Percentiles rank a stretch among this genome's conserved stretches.
These are phyloP conservation scores for Mycogona germanica DNA, from an alignment of 2,888 invertebrate species.

Conservation along the genomic window DNA sequence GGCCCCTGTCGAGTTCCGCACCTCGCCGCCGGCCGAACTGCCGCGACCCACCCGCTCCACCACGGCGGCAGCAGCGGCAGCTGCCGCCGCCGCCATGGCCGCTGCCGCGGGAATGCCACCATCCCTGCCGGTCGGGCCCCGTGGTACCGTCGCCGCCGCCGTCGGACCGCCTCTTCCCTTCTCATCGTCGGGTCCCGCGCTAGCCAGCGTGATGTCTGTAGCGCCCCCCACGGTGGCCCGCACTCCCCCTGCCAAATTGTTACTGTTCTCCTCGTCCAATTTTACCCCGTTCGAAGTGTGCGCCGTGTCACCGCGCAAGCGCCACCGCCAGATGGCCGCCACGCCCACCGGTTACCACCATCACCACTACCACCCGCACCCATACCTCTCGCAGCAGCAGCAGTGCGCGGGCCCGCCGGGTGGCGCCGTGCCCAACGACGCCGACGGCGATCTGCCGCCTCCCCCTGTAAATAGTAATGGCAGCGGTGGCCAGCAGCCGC, in stretches of 20 bases:
- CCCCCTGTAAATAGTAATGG: background rate
- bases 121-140: background rate
- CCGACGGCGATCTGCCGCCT: background rate
- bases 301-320: constrained; percentile 43
- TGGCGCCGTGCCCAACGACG: too few relatives aligned
- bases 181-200: constrained; percentile 1
- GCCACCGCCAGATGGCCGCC: constrained; percentile 42
- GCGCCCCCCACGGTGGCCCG: constrained; percentile 30
- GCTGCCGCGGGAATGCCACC: too few relatives aligned
- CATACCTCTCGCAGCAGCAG: too few relatives aligned
- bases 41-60: constrained; percentile 9
- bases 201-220: too few relatives aligned
- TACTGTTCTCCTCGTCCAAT: constrained; percentile 29
- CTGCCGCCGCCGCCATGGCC: background rate
- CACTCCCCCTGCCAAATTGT: constrained; percentile 40
- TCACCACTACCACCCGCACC: constrained; percentile 3
- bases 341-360: constrained; percentile 20
- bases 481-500: too few relatives aligned
- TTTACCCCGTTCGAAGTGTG: constrained; percentile 30
- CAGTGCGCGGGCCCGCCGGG: too few relatives aligned
- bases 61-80: background rate
- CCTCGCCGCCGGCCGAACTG: constrained; percentile 70
- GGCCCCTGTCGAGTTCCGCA: constrained; percentile 77
- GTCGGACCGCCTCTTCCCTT: constrained; percentile 1
- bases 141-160: background rate